Conservation (phyloP, 2,113 vertebrate genomes). For the Plectropomus leopardus region DNA sequence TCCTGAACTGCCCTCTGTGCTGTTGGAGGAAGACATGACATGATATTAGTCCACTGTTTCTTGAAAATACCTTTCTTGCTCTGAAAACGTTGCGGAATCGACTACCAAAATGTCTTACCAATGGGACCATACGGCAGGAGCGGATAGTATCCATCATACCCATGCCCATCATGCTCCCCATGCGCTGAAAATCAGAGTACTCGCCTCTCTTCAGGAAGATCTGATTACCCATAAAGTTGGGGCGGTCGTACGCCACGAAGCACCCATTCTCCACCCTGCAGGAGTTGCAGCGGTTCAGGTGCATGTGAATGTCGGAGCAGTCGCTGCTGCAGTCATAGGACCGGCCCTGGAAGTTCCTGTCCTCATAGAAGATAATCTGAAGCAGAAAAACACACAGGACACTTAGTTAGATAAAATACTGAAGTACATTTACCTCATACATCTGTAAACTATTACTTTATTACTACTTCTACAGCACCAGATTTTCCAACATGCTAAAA, state of each 20-base stretch:
- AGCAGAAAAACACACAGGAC: background rate
- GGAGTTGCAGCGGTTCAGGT: slow-evolving; percentile 79
- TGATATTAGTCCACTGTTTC: background rate
- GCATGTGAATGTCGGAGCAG: slow-evolving; percentile 72
- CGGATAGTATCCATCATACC: slow-evolving; percentile 69
- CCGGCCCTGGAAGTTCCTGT: slow-evolving; percentile 80
- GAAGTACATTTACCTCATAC: background rate
- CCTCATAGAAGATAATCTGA: slow-evolving; percentile 83
- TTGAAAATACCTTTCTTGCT: background rate
- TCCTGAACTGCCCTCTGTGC: slow-evolving; percentile 80
- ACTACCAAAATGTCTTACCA: slow-evolving; percentile 51
- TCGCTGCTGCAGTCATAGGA: slow-evolving; percentile 77
- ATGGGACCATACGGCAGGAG: slow-evolving; percentile 78
- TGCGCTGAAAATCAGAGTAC: slow-evolving; percentile 70
- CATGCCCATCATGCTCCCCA: slow-evolving; percentile 60
- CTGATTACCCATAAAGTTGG: slow-evolving; percentile 77
- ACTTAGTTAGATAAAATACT: background rate
- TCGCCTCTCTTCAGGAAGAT: slow-evolving; percentile 76
- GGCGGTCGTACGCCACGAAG: slow-evolving; percentile 77
- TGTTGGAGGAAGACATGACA: slow-evolving; percentile 31
- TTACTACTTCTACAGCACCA: background rate
- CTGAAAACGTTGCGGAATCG: background rate
- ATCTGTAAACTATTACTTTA: background rate
- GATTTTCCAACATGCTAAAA: background rate
- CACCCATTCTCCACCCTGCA: slow-evolving; percentile 75